Conservation (phyloP, 2,888 invertebrate species). For the Platerodrilus igneus region DNA sequence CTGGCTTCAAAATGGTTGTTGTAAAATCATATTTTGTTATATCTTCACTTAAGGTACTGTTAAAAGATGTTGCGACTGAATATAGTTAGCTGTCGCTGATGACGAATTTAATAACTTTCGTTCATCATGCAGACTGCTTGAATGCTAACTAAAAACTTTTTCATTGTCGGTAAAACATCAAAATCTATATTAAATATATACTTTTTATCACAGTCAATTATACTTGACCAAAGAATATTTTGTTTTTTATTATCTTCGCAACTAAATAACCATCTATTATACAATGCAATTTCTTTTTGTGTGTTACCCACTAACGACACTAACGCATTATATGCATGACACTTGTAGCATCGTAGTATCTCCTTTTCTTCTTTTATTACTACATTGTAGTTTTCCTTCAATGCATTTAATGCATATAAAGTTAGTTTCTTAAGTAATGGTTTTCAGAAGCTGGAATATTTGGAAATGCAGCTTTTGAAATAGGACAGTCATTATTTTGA, state of each 20-base stretch:
- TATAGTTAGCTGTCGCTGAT: conserved; percentile 36
- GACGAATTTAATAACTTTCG: conserved; percentile 9
- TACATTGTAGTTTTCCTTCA: conserved; percentile 36
- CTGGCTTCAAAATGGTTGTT: conserved; percentile 20
- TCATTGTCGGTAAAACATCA: conserved; percentile 48
- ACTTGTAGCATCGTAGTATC: conserved; percentile 54
- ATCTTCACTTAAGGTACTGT: conserved; percentile 61
- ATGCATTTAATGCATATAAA: conserved; percentile 36
- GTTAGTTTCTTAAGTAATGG: conserved; percentile 39
- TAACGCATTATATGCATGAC: conserved; percentile 60
- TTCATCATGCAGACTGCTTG: conserved; percentile 17
- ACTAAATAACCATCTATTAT: conserved; percentile 52
- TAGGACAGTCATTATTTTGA: conserved; percentile 34
- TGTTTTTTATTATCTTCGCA: conserved; percentile 47
- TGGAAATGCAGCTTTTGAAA: conserved; percentile 36
- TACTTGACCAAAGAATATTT: conserved; percentile 55
- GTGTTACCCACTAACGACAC: conserved; percentile 57
- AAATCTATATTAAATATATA: conserved; percentile 55
- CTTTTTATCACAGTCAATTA: conserved; percentile 51
- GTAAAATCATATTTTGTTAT: conserved; percentile 37
- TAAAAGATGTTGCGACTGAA: conserved; percentile 57
- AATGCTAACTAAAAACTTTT: conserved; percentile 50
- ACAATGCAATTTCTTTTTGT: conserved; percentile 52
- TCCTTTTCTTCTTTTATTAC: conserved; percentile 33
- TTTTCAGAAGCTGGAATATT: conserved; percentile 34